A percentile compares a stretch with the other conserved stretches of the same genome.
Evolutionary conservation across 2,888 invertebrate species (phyloP).

Genomic region (Heliconius aoede): DNA sequence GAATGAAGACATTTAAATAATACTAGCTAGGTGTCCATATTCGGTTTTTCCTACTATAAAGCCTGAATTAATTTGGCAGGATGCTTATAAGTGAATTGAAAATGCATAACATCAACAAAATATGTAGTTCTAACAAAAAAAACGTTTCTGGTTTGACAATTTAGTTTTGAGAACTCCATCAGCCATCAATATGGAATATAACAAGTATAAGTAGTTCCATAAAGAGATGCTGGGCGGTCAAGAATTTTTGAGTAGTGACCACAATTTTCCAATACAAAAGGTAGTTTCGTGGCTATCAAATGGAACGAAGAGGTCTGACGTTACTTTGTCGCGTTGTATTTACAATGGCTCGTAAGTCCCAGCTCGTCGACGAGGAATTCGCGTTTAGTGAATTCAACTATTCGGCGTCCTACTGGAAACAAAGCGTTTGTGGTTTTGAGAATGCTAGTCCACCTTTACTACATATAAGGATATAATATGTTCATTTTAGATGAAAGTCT

Average conservation of each 20-base stretch:
- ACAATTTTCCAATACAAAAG: slow-evolving; percentile 38
- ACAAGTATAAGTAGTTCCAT: neutral
- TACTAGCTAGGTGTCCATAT: neutral
- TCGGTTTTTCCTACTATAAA: neutral
- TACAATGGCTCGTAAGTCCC: slow-evolving; percentile 74
- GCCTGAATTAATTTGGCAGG: neutral
- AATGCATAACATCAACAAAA: neutral
- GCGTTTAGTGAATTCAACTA: slow-evolving; percentile 70
- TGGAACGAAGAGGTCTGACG: slow-evolving; percentile 40
- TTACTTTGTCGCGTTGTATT: slow-evolving; percentile 59
- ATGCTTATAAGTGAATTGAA: neutral
- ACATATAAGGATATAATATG: neutral
- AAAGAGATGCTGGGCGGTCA: slow-evolving; percentile 3
- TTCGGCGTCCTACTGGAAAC: slow-evolving; percentile 62
- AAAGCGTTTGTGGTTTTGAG: slow-evolving; percentile 52
- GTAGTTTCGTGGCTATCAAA: slow-evolving; percentile 39
- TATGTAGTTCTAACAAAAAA: no score
- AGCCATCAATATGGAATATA: no score
- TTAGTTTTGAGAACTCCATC: no score
- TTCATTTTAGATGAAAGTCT: neutral
- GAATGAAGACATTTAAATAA: neutral
- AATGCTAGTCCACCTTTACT: neutral
- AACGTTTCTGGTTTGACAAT: no score
- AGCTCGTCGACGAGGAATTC: slow-evolving; percentile 56
- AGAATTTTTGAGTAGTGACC: slow-evolving; percentile 29